These are phyloP conservation scores for Delphinus delphis DNA, from an alignment of 2,113 vertebrate species.

Conservation along the genomic window DNA sequence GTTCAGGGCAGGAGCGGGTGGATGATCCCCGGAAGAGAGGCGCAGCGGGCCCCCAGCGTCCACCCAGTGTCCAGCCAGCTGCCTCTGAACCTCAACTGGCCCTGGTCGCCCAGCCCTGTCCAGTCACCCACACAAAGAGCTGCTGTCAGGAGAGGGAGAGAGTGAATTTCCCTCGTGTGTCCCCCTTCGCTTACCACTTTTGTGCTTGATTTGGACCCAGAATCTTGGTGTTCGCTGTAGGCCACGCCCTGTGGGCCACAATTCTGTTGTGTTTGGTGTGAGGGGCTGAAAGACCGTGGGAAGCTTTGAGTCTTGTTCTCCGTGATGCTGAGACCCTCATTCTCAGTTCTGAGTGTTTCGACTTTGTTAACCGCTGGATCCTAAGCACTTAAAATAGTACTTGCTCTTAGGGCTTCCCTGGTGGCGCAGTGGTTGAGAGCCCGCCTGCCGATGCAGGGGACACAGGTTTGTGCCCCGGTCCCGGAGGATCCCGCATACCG, in stretches of 20 bases:
- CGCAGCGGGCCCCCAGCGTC: accelerated
- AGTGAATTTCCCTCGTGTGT: neutral
- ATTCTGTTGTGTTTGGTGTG: neutral
- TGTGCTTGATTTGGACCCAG: neutral
- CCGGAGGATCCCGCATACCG: too few relatives aligned
- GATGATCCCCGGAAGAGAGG: neutral
- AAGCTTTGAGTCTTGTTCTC: neutral
- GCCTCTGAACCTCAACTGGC: neutral
- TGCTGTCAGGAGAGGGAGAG: neutral
- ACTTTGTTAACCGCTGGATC: neutral
- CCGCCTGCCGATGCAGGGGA: too few relatives aligned
- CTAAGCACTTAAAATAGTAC: neutral
- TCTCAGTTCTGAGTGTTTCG: neutral
- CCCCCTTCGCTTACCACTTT: neutral
- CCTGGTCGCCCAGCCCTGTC: neutral
- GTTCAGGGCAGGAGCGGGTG: neutral
- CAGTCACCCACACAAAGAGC: neutral
- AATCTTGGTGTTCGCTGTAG: neutral
- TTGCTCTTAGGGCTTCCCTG: neutral
- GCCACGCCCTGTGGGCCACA: accelerated
- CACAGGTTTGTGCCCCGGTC: too few relatives aligned
- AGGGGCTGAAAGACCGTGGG: neutral
- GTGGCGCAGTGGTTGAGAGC: too few relatives aligned
- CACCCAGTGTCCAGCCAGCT: neutral
- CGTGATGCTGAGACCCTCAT: neutral